Evolutionary conservation across 2,113 vertebrate species (phyloP).

Genomic region (Stomatorhinus ivindoensis): DNA sequence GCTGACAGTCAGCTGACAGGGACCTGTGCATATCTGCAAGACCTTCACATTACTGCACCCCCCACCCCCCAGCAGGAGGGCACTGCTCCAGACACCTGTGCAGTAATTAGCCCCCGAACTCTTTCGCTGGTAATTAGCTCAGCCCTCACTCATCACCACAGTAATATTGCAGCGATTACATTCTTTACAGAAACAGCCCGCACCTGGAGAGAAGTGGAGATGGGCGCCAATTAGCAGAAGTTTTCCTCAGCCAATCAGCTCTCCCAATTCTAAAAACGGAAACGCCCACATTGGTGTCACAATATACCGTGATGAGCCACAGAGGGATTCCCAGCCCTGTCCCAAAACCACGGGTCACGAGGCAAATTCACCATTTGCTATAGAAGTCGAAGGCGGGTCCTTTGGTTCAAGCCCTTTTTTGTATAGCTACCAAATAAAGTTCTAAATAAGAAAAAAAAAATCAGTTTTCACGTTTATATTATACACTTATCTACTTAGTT

Average conservation of each 20-base stretch:
- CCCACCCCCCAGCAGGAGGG: background rate
- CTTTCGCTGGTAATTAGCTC: conserved; percentile 17
- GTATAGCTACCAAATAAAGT: background rate
- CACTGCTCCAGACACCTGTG: conserved; percentile 28
- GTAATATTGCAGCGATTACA: conserved; percentile 13
- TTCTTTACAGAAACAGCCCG: background rate
- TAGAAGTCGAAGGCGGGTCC: background rate
- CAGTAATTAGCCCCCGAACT: background rate
- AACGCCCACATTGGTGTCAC: background rate
- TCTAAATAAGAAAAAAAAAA: background rate
- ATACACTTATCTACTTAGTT: background rate
- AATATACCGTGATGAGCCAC: background rate
- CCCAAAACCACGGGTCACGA: background rate
- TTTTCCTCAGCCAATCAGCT: background rate
- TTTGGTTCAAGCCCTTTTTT: background rate
- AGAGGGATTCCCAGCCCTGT: background rate
- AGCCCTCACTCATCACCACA: conserved; percentile 14
- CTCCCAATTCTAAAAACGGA: background rate
- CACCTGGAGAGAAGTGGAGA: background rate
- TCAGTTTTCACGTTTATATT: background rate
- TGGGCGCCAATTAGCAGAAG: background rate
- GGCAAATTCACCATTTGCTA: background rate
- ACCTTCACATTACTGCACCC: background rate
- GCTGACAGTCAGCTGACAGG: background rate
- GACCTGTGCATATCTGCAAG: background rate